These are phyloP conservation scores for Lagenorhynchus albirostris DNA, from an alignment of 2,113 vertebrate species.

Conservation along the genomic window DNA sequence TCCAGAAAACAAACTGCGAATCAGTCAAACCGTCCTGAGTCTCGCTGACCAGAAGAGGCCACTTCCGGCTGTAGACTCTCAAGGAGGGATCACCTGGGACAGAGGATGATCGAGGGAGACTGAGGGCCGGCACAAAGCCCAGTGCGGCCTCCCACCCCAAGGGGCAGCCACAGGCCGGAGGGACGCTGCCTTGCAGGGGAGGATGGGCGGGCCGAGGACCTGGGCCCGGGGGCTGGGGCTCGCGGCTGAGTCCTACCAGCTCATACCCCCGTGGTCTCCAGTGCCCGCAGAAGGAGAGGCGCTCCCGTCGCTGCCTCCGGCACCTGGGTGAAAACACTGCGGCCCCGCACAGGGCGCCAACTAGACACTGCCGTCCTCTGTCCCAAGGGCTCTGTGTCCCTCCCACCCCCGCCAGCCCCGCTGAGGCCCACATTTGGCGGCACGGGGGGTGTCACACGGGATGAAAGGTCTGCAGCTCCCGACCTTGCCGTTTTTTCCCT, in stretches of 20 bases:
- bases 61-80: neutral
- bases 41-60: neutral
- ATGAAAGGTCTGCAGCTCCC: conserved; percentile 44
- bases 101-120: neutral
- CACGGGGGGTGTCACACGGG: rapidly evolving
- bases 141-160: neutral
- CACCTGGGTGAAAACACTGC: rapidly evolving
- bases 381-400: neutral
- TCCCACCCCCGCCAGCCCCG: neutral
- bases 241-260: neutral
- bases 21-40: neutral
- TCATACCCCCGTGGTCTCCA: neutral
- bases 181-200: neutral
- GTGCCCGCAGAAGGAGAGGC: neutral
- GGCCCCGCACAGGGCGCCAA: rapidly evolving
- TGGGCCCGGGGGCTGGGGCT: neutral
- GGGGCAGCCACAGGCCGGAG: neutral
- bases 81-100: neutral
- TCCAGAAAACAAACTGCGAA: neutral
- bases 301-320: neutral
- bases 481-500: conserved; percentile 55
- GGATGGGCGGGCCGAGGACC: neutral
- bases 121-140: neutral
- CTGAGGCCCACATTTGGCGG: neutral
- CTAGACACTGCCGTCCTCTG: too few species aligned